Conservation (phyloP, 2,113 vertebrate species). For the Hiodon alosoides region DNA sequence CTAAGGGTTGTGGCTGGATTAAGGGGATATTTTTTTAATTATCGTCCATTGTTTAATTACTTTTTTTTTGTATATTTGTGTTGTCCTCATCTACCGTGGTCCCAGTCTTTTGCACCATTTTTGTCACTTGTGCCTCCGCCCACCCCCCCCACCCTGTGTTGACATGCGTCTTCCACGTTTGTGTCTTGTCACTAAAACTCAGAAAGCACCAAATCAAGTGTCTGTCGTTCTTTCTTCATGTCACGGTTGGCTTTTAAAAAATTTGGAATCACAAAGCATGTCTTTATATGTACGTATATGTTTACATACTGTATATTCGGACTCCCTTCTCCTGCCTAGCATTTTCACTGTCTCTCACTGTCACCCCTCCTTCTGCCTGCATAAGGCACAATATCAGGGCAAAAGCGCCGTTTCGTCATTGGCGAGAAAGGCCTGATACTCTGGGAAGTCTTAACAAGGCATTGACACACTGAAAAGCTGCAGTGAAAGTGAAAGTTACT, state of each 20-base stretch:
- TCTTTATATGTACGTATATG: too few relatives aligned
- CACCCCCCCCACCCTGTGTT: constrained; percentile 22
- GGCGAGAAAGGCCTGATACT: too few relatives aligned
- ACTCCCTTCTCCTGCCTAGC: too few relatives aligned
- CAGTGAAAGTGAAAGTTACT: too few relatives aligned
- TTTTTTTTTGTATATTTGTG: constrained; percentile 28
- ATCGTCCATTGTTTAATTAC: constrained; percentile 9
- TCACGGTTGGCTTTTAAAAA: not conserved
- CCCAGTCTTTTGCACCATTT: not conserved
- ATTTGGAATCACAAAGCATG: too few relatives aligned
- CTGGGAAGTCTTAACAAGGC: too few relatives aligned
- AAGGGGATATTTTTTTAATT: constrained; percentile 23
- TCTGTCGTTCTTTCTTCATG: constrained; percentile 9
- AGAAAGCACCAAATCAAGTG: constrained; percentile 19
- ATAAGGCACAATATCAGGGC: too few relatives aligned
- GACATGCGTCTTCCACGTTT: constrained; percentile 27
- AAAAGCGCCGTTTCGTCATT: too few relatives aligned
- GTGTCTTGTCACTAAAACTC: constrained; percentile 34
- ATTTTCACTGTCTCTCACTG: too few relatives aligned
- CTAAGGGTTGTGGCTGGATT: constrained; percentile 21
- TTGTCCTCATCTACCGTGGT: not conserved
- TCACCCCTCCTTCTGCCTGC: too few relatives aligned
- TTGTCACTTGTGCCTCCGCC: constrained; percentile 8
- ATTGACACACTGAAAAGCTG: too few relatives aligned
- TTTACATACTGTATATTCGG: too few relatives aligned